Evolutionary conservation across 2,888 invertebrate species (phyloP), one percentile per base, ranked within the genome.

Genomic region (Hirudinaria manillensis): DNA sequence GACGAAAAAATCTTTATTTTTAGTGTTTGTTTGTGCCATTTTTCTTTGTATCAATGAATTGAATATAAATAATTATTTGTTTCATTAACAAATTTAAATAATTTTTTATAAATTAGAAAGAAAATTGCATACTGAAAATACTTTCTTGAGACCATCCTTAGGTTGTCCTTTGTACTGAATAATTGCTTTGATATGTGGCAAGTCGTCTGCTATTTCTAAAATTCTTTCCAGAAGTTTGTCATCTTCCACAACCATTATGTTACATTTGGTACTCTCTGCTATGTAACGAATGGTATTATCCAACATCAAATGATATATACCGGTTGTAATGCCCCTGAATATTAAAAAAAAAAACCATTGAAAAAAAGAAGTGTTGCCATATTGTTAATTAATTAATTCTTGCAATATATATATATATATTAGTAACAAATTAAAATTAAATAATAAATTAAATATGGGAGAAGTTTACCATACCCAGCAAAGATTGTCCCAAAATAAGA

Each of bases 261-360:
- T 92, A n/a, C 93, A 91, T 75, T 89, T 87, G 71, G 92, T 91
- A 78, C 89, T 89, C 61, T 88, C 85, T 21, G 92, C 88, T 81
- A 93, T 92, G 85, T 92, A 90, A 81, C 89, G 88, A 83, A 93
- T 93, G 0, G 94, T 91, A 77, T 94, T 93, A 0, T 92, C 87
- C 0, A 91, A 91, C 86, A 94, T 95, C 72, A 94, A 94, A 4
- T 93, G 92, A 86, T 95, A 95, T 82, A 95, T 91, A 77, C 94
- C 94, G 70, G 91, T 90, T 7, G 92, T 91, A 79, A 83, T 78
- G 53, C 83, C 83, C n/a, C 84, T 84, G 78, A 53, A 61, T 10
- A 6, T 6, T 7, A n/a, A n/a, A n/a, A n/a, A n/a, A n/a, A n/a
- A n/a, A n/a, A n/a, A n/a, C n/a, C n/a, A n/a, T 38, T 38, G 3